phyloP scores from a whole-genome alignment of 2,888 invertebrate species.

The Rhogogaster chlorosoma region DNA sequence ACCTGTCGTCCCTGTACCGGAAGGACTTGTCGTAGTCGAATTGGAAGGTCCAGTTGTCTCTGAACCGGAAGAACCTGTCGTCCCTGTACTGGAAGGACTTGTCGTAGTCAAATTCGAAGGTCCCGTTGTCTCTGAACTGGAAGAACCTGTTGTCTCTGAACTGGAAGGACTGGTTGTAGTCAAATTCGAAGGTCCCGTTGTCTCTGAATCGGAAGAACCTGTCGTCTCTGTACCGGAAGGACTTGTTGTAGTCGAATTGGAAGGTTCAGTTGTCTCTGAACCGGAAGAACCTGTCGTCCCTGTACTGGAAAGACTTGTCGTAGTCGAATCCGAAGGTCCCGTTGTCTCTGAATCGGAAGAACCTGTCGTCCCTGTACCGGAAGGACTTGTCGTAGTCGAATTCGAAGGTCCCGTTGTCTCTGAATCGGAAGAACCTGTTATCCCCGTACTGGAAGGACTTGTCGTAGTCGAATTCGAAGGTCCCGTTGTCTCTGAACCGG shows the following conservation, averaged over 20 bases:
- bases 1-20: neutral
- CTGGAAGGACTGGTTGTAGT: too few relatives aligned
- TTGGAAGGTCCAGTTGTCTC: neutral
- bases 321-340: neutral
- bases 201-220: neutral
- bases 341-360: neutral
- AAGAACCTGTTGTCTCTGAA: too few relatives aligned
- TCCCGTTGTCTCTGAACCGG: neutral
- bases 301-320: too few relatives aligned
- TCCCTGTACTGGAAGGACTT: neutral
- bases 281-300: neutral
- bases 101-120: conserved; percentile 46
- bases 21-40: too few relatives aligned
- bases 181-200: neutral
- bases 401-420: conserved; percentile 59
- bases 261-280: neutral
- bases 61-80: neutral
- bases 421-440: too few relatives aligned
- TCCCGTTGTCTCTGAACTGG: conserved; percentile 59
- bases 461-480: neutral
- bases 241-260: too few relatives aligned
- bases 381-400: neutral
- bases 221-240: neutral
- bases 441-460: too few relatives aligned
- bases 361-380: neutral